phyloP scores from a whole-genome alignment of 1,140 invertebrate genomes.

The Chrysomallon squamiferum region DNA sequence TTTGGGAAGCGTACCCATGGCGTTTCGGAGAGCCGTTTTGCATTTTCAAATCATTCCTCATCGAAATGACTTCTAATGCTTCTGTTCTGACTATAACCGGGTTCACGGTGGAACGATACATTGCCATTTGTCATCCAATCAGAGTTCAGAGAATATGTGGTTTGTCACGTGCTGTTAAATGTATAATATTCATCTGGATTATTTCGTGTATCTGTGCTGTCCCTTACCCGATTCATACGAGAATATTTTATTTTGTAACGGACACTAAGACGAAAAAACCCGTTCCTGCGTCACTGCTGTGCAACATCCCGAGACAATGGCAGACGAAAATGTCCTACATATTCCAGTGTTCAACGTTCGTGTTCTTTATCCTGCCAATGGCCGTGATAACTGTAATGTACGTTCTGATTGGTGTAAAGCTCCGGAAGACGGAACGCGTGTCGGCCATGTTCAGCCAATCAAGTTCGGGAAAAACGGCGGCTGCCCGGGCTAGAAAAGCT shows the following conservation, averaged over 20 bases:
- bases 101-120: constrained; percentile 93
- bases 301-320: constrained; percentile 55
- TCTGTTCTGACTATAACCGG: constrained; percentile 91
- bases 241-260: constrained; percentile 45
- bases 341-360: constrained; percentile 61
- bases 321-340: constrained; percentile 44
- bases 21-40: constrained; percentile 87
- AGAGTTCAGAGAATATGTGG: constrained; percentile 85
- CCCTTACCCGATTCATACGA: constrained; percentile 66
- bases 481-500: constrained; percentile 41
- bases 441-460: constrained; percentile 20
- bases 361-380: constrained; percentile 65
- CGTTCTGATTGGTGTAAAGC: constrained; percentile 57
- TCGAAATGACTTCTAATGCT: constrained; percentile 91
- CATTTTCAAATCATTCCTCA: constrained; percentile 80
- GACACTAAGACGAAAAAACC: constrained; percentile 28
- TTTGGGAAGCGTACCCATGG: constrained; percentile 89
- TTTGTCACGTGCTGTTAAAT: constrained; percentile 78
- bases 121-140: constrained; percentile 93
- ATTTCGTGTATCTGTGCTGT: constrained; percentile 79
- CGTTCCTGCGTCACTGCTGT: constrained; percentile 47
- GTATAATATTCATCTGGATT: constrained; percentile 82
- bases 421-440: constrained; percentile 36
- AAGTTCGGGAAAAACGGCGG: constrained; percentile 25
- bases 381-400: constrained; percentile 62